phyloP scores from a whole-genome alignment of 2,113 vertebrate genomes.

The Heptranchias perlo region DNA sequence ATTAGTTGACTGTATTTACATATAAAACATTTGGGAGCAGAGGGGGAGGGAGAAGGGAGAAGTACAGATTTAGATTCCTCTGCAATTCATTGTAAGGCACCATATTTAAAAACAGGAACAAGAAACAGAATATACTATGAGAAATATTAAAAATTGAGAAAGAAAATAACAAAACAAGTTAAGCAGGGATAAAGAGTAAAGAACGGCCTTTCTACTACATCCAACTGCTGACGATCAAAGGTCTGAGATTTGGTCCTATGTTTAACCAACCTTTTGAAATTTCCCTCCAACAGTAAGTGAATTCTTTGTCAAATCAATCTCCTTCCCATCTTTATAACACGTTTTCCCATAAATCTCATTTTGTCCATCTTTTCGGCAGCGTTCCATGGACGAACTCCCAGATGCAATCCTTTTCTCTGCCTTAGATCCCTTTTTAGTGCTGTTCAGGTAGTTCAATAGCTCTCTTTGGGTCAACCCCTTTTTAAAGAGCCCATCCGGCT shows the following conservation, averaged over 20 bases:
- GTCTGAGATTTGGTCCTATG: not conserved
- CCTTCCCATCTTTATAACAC: conserved; percentile 74
- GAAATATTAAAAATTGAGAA: not conserved
- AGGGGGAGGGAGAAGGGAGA: not conserved
- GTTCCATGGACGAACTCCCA: conserved; percentile 57
- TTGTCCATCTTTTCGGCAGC: conserved; percentile 63
- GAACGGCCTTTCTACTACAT: not conserved
- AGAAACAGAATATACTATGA: not conserved
- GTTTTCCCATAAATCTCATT: conserved; percentile 68
- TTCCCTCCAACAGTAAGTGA: conserved; percentile 82
- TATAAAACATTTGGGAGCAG: not conserved
- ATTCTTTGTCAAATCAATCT: conserved; percentile 81
- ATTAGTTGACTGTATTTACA: not conserved
- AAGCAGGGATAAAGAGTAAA: not conserved
- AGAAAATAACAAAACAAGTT: not conserved
- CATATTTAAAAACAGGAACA: not conserved
- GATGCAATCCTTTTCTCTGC: conserved; percentile 59
- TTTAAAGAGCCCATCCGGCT: conserved; percentile 74
- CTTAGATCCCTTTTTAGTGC: conserved; percentile 79
- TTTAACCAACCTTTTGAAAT: conserved; percentile 78
- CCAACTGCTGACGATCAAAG: not conserved
- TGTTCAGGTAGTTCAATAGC: conserved; percentile 85
- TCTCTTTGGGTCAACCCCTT: conserved; percentile 84
- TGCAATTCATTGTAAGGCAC: not conserved
- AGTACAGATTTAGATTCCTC: not conserved